phyloP scores from a whole-genome alignment of 2,113 vertebrate genomes.

The Bujurquina vittata region DNA sequence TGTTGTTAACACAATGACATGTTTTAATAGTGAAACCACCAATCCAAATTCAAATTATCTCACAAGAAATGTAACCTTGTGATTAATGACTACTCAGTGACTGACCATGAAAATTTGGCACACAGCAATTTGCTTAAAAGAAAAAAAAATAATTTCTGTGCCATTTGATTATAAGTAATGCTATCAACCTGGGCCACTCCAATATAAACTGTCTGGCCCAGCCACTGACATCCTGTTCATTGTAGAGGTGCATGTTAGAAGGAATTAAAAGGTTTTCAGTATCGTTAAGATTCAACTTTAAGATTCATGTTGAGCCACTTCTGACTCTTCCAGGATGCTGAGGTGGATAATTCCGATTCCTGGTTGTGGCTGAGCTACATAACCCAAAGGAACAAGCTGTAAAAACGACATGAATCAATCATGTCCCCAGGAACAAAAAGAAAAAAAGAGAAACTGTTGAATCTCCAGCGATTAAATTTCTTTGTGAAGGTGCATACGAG shows the following conservation, averaged over 20 bases:
- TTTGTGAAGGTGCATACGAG: conserved; percentile 2
- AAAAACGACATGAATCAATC: conserved; percentile 43
- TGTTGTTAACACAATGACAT: not conserved
- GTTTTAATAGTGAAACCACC: not conserved
- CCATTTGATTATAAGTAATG: not conserved
- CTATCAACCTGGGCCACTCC: not conserved
- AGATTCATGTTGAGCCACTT: not conserved
- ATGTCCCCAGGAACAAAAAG: not conserved
- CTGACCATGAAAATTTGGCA: not conserved
- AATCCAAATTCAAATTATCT: too few relatives aligned
- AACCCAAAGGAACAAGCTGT: conserved; percentile 15
- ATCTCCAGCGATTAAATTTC: not conserved
- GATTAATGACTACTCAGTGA: not conserved
- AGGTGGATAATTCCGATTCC: conserved; percentile 3
- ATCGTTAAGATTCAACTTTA: not conserved
- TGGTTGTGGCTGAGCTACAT: not conserved
- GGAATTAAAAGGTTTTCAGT: not conserved
- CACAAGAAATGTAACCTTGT: not conserved
- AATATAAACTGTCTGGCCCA: not conserved
- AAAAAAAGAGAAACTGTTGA: conserved; percentile 25
- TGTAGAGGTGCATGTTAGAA: not conserved
- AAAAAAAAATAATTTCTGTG: not conserved
- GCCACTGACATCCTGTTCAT: not conserved
- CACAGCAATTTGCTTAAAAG: not conserved
- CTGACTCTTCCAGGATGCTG: not conserved